Evolutionary conservation across 2,888 invertebrate genomes (phyloP).

Genomic region (Automeris io): DNA sequence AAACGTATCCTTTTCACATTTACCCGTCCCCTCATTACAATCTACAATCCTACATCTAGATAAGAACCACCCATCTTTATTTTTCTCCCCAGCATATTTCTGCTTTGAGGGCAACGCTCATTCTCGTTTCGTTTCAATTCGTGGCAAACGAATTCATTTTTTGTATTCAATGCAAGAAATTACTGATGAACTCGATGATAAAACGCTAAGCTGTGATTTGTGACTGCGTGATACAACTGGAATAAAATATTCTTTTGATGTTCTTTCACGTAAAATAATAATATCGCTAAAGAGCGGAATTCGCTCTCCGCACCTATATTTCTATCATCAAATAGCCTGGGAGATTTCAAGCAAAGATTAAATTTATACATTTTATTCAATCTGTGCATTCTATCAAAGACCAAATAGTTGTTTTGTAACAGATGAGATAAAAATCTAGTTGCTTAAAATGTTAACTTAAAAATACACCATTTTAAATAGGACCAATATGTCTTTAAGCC

Average conservation of each 20-base stretch:
- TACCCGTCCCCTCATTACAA: constrained; percentile 70
- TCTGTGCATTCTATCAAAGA: too few relatives aligned
- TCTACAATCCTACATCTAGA: constrained; percentile 72
- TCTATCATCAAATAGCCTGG: too few relatives aligned
- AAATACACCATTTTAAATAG: too few relatives aligned
- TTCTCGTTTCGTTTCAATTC: constrained; percentile 70
- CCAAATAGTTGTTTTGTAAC: too few relatives aligned
- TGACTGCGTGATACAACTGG: constrained; percentile 38
- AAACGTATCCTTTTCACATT: constrained; percentile 66
- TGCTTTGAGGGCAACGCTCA: constrained; percentile 58
- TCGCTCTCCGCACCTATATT: too few relatives aligned
- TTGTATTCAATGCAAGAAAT: constrained; percentile 50
- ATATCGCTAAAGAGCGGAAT: too few relatives aligned
- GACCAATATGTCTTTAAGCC: too few relatives aligned
- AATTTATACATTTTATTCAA: too few relatives aligned
- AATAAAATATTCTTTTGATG: constrained; percentile 17
- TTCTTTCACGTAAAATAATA: too few relatives aligned
- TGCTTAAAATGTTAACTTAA: too few relatives aligned
- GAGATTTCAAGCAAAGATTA: too few relatives aligned
- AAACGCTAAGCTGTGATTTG: constrained; percentile 52
- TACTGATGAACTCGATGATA: constrained; percentile 61
- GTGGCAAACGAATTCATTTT: constrained; percentile 65
- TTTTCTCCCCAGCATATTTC: constrained; percentile 49
- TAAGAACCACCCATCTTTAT: constrained; percentile 65
- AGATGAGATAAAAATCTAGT: too few relatives aligned